phyloP scores from a whole-genome alignment of 2,113 vertebrate species.

The Laterallus jamaicensis region DNA sequence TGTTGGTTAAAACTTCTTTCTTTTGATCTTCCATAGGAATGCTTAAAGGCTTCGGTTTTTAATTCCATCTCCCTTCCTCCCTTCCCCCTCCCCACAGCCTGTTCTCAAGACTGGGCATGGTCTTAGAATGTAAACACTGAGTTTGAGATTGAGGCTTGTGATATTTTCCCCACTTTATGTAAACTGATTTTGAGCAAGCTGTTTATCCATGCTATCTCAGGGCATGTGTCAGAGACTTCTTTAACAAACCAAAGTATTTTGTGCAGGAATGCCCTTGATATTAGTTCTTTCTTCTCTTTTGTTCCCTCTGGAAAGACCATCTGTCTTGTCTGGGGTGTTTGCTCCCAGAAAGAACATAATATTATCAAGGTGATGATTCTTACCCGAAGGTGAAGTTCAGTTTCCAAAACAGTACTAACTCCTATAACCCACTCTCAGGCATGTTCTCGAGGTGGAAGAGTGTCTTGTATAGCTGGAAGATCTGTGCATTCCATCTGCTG shows the following conservation, averaged over 20 bases:
- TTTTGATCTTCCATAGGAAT: slow-evolving; percentile 22
- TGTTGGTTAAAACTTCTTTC: neutral
- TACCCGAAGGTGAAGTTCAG: neutral
- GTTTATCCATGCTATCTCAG: neutral
- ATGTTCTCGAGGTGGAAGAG: neutral
- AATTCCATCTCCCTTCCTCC: neutral
- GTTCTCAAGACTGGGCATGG: neutral
- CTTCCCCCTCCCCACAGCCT: neutral
- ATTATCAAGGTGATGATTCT: neutral
- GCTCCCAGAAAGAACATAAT: neutral
- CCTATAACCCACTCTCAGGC: fast-evolving
- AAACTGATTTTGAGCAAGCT: neutral
- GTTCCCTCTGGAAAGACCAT: neutral
- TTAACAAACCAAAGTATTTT: neutral
- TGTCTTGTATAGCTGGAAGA: neutral
- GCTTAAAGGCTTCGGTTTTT: slow-evolving; percentile 5
- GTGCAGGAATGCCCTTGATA: neutral
- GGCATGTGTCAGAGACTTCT: neutral
- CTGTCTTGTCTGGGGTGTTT: neutral
- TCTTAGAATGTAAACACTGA: neutral
- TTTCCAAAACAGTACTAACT: neutral
- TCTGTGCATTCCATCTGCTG: neutral
- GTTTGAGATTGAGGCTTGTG: neutral
- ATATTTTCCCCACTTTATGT: neutral
- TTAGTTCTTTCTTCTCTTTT: neutral